A percentile compares a stretch with the other conserved stretches of the same genome.
Conservation (phyloP, 1,140 invertebrate genomes). For the Wiebesia pumilae region DNA sequence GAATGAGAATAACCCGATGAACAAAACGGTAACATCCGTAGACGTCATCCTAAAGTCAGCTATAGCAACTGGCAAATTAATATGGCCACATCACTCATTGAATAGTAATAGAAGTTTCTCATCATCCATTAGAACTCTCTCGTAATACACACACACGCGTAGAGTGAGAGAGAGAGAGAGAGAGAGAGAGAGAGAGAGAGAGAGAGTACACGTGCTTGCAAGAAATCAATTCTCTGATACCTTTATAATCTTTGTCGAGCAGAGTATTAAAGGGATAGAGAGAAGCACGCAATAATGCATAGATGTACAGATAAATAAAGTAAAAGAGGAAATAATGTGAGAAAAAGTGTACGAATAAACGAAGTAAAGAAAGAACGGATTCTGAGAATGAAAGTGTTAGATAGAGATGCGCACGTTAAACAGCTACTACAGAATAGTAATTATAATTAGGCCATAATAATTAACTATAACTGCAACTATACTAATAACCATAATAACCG, state of each 20-base stretch:
- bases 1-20: neutral
- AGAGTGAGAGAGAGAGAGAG: too few relatives aligned
- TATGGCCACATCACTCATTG: neutral
- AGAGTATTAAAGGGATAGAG: neutral
- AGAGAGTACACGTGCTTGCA: too few relatives aligned
- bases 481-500: too few relatives aligned
- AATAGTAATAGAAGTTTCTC: slow-evolving; percentile 15
- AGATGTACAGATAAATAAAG: neutral
- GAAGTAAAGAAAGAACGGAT: too few relatives aligned
- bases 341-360: too few relatives aligned
- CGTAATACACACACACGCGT: neutral
- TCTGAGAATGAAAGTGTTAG: too few relatives aligned
- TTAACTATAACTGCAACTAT: too few relatives aligned
- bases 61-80: neutral
- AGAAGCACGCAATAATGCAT: neutral
- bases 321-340: too few relatives aligned
- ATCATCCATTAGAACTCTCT: slow-evolving; percentile 15
- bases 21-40: neutral
- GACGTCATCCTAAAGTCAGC: neutral
- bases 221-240: too few relatives aligned
- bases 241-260: neutral
- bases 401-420: too few relatives aligned
- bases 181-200: neutral
- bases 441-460: too few relatives aligned
- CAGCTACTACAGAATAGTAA: too few relatives aligned